A percentile compares a stretch with the other conserved stretches of the same genome.
These are phyloP conservation scores for Orchesella cincta DNA, from an alignment of 1,140 invertebrate genomes.

Conservation along the genomic window DNA sequence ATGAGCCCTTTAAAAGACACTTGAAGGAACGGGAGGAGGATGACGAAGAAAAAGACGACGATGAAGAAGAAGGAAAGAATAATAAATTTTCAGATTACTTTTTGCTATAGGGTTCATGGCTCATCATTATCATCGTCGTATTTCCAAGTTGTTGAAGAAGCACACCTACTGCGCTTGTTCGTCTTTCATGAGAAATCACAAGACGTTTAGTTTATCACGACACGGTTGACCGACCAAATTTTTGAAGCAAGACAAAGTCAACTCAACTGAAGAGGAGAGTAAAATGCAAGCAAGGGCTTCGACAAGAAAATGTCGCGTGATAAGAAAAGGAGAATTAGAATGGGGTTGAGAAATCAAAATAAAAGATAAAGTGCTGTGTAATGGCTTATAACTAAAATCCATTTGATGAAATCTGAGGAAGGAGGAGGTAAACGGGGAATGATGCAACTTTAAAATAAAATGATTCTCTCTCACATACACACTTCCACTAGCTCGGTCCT, in stretches of 20 bases:
- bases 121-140: conserved; percentile 3
- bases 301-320: conserved; percentile 3
- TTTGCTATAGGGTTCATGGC: neutral
- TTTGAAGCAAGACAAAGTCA: neutral
- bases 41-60: neutral
- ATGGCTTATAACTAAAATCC: neutral
- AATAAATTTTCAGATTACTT: neutral
- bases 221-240: conserved; percentile 3
- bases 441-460: neutral
- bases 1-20: conserved; percentile 17
- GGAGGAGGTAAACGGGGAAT: neutral
- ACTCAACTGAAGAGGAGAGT: neutral
- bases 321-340: conserved; percentile 7
- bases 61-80: neutral
- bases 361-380: conserved; percentile 13
- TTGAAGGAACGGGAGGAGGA: neutral
- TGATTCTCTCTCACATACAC: neutral
- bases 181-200: neutral
- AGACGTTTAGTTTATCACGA: neutral
- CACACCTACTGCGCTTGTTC: neutral
- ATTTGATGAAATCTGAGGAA: neutral
- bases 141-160: neutral
- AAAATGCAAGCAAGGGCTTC: neutral
- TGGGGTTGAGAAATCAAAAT: conserved; percentile 1
- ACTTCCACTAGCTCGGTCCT: neutral